phyloP scores from a whole-genome alignment of 2,113 vertebrate genomes.

The Psilopogon haemacephalus region DNA sequence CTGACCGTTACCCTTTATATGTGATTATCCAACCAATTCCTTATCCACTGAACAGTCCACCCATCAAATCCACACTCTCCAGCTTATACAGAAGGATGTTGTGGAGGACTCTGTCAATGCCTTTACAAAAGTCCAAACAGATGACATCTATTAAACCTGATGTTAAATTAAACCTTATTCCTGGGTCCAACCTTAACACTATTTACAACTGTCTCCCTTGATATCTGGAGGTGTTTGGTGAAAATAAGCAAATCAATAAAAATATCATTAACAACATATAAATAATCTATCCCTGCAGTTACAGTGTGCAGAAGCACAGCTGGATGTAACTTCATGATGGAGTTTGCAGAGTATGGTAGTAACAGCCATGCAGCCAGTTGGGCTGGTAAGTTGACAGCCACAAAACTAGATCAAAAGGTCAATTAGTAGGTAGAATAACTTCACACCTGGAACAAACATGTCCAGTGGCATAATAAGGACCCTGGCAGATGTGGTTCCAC shows the following conservation, averaged over 20 bases:
- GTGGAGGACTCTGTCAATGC: no score
- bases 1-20: no score
- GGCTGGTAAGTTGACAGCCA: neutral
- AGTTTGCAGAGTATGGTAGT: neutral
- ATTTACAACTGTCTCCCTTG: neutral
- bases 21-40: no score
- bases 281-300: neutral
- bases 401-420: neutral
- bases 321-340: neutral
- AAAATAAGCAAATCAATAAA: neutral
- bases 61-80: no score
- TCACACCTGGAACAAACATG: rapidly evolving
- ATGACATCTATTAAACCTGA: no score
- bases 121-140: no score
- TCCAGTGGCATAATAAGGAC: neutral
- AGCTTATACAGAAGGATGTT: no score
- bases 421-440: neutral
- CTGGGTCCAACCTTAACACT: neutral
- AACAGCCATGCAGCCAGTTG: neutral
- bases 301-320: neutral
- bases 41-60: no score
- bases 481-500: neutral
- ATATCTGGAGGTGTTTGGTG: neutral
- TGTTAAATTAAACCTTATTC: neutral
- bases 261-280: neutral